These are phyloP conservation scores for Bombyx huttoni DNA, from an alignment of 2,888 invertebrate genomes.

Conservation along the genomic window DNA sequence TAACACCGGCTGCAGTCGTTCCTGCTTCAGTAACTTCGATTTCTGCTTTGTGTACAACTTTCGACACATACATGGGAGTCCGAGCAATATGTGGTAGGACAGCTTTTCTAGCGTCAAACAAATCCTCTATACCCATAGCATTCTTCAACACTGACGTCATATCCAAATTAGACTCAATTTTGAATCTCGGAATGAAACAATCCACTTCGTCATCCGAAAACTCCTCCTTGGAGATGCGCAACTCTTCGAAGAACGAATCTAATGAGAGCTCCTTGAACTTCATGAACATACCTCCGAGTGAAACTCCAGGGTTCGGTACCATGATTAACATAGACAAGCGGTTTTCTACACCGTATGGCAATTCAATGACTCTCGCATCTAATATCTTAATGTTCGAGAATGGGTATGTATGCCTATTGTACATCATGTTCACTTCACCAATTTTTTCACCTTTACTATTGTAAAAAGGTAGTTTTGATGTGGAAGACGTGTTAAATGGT, in stretches of 20 bases:
- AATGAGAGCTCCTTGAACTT: slow-evolving; percentile 59
- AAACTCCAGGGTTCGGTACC: slow-evolving; percentile 72
- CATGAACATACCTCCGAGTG: slow-evolving; percentile 61
- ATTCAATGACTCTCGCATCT: slow-evolving; percentile 75
- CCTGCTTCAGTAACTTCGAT: slow-evolving; percentile 84
- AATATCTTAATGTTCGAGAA: slow-evolving; percentile 70
- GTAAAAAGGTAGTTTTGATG: slow-evolving; percentile 67
- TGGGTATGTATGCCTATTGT: slow-evolving; percentile 70
- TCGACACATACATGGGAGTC: slow-evolving; percentile 66
- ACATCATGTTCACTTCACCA: slow-evolving; percentile 83
- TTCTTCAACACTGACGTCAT: slow-evolving; percentile 62
- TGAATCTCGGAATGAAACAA: slow-evolving; percentile 76
- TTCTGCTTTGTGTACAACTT: slow-evolving; percentile 78
- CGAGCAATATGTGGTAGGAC: slow-evolving; percentile 57
- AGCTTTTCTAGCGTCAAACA: slow-evolving; percentile 63
- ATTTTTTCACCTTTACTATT: slow-evolving; percentile 61
- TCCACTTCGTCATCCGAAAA: slow-evolving; percentile 76
- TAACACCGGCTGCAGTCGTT: slow-evolving; percentile 76
- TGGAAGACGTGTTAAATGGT: slow-evolving; percentile 74
- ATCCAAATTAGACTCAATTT: slow-evolving; percentile 69
- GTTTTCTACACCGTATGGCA: slow-evolving; percentile 76
- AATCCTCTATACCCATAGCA: slow-evolving; percentile 56
- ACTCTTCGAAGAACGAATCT: slow-evolving; percentile 58
- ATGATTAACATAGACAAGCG: slow-evolving; percentile 76
- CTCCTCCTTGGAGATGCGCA: slow-evolving; percentile 57